Percentiles rank a stretch among this genome's conserved stretches.
These are phyloP conservation scores for Phasianus colchicus DNA, from an alignment of 2,113 vertebrate genomes.

Conservation along the genomic window DNA sequence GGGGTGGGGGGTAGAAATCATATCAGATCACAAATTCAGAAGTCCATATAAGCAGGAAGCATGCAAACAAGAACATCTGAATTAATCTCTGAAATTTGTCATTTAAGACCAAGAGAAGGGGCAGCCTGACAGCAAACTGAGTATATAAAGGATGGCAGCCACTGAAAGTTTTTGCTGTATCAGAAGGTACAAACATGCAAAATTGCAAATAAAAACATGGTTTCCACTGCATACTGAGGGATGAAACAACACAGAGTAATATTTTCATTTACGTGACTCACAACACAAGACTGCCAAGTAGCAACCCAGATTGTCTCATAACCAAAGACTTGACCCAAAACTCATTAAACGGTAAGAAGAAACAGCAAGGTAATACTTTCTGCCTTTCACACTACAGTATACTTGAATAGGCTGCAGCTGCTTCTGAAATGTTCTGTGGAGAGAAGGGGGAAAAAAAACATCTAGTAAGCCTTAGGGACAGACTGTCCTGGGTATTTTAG, in stretches of 20 bases:
- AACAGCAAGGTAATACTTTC: not conserved
- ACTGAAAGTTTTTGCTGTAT: not conserved
- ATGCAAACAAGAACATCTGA: not conserved
- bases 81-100: not conserved
- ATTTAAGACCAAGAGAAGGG: not conserved
- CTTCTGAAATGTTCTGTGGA: not conserved
- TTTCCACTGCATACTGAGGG: not conserved
- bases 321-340: not conserved
- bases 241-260: not conserved
- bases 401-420: not conserved
- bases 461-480: not conserved
- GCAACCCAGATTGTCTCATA: not conserved
- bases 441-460: not conserved
- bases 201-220: not conserved
- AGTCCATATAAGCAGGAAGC: not conserved
- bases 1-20: not conserved
- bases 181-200: not conserved
- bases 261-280: not conserved
- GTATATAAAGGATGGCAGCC: not conserved
- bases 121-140: not conserved
- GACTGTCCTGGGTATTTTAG: not conserved
- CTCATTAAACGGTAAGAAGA: not conserved
- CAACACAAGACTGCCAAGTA: not conserved
- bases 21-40: not conserved
- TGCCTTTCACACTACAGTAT: not conserved